Percentiles rank a stretch among this genome's conserved stretches.
phyloP scores from a whole-genome alignment of 2,113 vertebrate species.

The Apodemus sylvaticus region DNA sequence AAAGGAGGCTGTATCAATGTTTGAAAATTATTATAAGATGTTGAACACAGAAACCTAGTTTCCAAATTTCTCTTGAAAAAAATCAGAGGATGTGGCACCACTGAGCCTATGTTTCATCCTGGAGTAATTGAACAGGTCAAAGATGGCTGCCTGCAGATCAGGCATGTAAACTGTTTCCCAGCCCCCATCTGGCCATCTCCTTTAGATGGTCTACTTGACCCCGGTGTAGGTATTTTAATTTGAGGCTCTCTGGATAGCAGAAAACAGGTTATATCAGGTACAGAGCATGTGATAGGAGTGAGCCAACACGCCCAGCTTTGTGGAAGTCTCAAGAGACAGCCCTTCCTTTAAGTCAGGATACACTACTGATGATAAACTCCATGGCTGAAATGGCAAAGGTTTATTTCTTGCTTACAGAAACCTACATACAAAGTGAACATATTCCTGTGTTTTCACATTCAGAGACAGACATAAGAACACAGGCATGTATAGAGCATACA shows the following conservation, averaged over 20 bases:
- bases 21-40: conserved; percentile 48
- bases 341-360: conserved; percentile 37
- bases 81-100: not conserved
- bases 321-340: conserved; percentile 29
- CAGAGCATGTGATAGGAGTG: not conserved
- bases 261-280: not conserved
- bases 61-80: conserved; percentile 47
- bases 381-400: conserved; percentile 57
- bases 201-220: not conserved
- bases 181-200: not conserved
- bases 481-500: conserved; percentile 43
- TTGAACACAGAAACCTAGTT: conserved; percentile 26
- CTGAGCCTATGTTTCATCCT: not conserved
- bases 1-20: conserved; percentile 28
- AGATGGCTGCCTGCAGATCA: not conserved
- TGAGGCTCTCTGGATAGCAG: not conserved
- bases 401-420: conserved; percentile 74
- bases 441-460: conserved; percentile 33
- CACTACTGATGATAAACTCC: conserved; percentile 26
- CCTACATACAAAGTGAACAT: conserved; percentile 52
- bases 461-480: conserved; percentile 28
- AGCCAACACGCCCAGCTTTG: not conserved
- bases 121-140: not conserved
- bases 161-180: not conserved
- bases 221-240: not conserved